Evolutionary conservation across 2,797 vertebrate species (phyloP), one percentile per base, ranked within the genome.

Genomic region (Myioborus melanocephalus): DNA sequence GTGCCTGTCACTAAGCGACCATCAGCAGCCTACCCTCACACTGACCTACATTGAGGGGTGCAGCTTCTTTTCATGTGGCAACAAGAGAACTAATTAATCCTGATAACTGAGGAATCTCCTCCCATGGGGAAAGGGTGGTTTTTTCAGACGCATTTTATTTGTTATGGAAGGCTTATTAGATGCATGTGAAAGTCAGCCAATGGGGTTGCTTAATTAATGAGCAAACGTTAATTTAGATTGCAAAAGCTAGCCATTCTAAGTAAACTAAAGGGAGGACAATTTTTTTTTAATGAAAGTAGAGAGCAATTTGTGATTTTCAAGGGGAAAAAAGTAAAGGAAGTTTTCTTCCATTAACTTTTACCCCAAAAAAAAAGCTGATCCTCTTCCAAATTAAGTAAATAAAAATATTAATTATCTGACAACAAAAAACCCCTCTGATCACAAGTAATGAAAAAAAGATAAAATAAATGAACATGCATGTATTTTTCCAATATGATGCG

Each of bases 81-180:
- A 90, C 92, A 95, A 95, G 93, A 84, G 90, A 97, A 96, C 96
- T 96, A 96, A 97, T 97, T 95, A 97, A 96, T 96, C 90, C 86
- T 97, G 78, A 92, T 82, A 93, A 92, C 89, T 92, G 83, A 96
- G 85, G 95, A 96, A 95, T 94, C 95, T 95, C 87, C 68, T 93
- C 76, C 83, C 34, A 3, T 34, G 82, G 57, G 55, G 77, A 90
- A 95, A 82, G 44, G 49, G 41, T 72, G 53, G 49, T 78, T 83
- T 89, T 60, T 75, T 43, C 1, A 4, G 28, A 60, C 9, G 0
- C 44, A 30, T 61, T 88, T 64, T 81, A 55, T 94, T 82, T 91
- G 77, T 77, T 90, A 91, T 2, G 8, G 79, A 87, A 93, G 79
- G 84, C 50, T 95, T 86, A 94, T 70, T 93, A 90, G 93, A 39